phyloP scores from a whole-genome alignment of 2,797 vertebrate species.

The Chaenodraco wilsoni region DNA sequence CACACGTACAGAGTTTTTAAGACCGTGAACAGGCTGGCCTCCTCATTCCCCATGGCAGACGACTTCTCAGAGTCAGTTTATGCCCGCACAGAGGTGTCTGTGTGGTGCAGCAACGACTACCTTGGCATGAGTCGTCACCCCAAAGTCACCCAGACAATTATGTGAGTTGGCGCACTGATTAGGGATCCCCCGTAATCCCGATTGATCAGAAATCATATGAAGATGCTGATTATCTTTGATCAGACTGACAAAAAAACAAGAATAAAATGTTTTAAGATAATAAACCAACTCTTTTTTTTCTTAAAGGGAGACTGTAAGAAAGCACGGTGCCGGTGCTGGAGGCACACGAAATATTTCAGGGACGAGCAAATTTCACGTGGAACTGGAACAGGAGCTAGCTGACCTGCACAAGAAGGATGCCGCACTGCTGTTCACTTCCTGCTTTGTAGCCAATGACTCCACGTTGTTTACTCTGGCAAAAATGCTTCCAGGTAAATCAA shows the following conservation, averaged over 20 bases:
- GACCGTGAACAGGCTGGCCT: constrained; percentile 89
- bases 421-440: constrained; percentile 91
- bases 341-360: constrained; percentile 95
- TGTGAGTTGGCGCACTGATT: constrained; percentile 81
- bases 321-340: constrained; percentile 92
- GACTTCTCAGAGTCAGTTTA: constrained; percentile 86
- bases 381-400: constrained; percentile 90
- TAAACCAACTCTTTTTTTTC: not conserved
- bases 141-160: constrained; percentile 86
- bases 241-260: not conserved
- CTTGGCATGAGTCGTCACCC: constrained; percentile 95
- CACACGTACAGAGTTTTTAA: constrained; percentile 95
- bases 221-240: not conserved
- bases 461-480: constrained; percentile 93
- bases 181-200: not conserved
- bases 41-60: constrained; percentile 92
- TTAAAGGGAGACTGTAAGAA: constrained; percentile 87
- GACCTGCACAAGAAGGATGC: constrained; percentile 93
- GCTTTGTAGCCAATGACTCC: constrained; percentile 96
- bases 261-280: not conserved
- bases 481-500: constrained; percentile 89
- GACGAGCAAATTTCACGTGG: constrained; percentile 94
- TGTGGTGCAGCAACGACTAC: constrained; percentile 98
- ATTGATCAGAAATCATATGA: not conserved
- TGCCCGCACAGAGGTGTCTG: constrained; percentile 88